Evolutionary conservation across 2,113 vertebrate genomes (phyloP).

Genomic region (Phrynosoma platyrhinos): DNA sequence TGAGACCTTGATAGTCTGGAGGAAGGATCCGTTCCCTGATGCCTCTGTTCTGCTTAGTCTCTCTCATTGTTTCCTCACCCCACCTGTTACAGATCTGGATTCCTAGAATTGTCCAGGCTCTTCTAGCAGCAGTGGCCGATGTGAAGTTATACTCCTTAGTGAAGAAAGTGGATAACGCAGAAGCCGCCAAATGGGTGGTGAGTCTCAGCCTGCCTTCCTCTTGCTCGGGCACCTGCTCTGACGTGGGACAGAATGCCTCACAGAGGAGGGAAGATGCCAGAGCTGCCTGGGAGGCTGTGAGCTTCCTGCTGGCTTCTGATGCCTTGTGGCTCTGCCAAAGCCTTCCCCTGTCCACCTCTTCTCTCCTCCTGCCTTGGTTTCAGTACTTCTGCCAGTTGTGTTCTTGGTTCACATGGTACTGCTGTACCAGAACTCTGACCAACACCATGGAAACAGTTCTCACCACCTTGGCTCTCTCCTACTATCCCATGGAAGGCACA

Average conservation of each 20-base stretch:
- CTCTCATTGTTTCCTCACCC: background rate
- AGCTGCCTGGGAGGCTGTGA: background rate
- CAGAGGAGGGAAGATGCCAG: no score
- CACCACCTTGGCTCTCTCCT: slow-evolving; percentile 87
- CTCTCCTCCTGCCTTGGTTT: slow-evolving; percentile 51
- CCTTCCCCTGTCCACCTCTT: background rate
- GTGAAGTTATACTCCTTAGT: slow-evolving; percentile 86
- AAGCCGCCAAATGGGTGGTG: slow-evolving; percentile 89
- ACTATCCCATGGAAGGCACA: slow-evolving; percentile 87
- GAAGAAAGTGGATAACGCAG: slow-evolving; percentile 78
- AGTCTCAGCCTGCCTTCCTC: slow-evolving; percentile 53
- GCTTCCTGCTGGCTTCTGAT: background rate
- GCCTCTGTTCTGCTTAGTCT: no score
- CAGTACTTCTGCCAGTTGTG: slow-evolving; percentile 94
- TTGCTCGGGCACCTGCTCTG: background rate
- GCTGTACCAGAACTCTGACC: slow-evolving; percentile 93
- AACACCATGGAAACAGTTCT: slow-evolving; percentile 93
- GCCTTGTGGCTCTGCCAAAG: no score
- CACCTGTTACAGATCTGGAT: slow-evolving; percentile 85
- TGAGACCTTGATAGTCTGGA: no score
- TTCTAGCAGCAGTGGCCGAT: slow-evolving; percentile 89
- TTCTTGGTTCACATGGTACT: slow-evolving; percentile 98
- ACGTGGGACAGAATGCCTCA: background rate
- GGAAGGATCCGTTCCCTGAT: no score
- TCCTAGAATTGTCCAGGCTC: slow-evolving; percentile 86